Evolutionary conservation across 2,797 vertebrate species (phyloP), one percentile per base, ranked within the genome.

Genomic region (Premnoplex brunnescens): DNA sequence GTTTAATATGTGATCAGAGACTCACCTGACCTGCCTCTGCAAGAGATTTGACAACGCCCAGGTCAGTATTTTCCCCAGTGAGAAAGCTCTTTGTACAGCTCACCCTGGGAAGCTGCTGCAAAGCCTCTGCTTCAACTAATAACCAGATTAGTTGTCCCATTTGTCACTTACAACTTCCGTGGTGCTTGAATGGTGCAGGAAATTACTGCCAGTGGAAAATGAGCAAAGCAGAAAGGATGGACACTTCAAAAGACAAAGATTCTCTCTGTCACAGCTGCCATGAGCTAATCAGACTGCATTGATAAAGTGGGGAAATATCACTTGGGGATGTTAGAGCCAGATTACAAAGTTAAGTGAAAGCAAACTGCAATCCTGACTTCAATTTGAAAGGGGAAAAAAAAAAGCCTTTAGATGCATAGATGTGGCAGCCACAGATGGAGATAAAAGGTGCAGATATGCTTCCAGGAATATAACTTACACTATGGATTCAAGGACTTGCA

Each of bases 11-110:
- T 66, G 82, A 83, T 81, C 71, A 75, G 87, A 92, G 82, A 10
- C 73, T 92, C 82, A 84, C 91, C 91, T 95, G 72, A 85, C 79
- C 85, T 86, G 82, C 69, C 85, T 88, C 62, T 91, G 91, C 82
- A 88, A 68, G 82, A 30, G 39, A 5, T 66, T 36, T 77, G 79
- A 12, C 89, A 62, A 59, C 1, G 0, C 62, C 87, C 87, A 88
- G 95, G 87, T 84, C 87, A 91, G 73, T 58, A 37, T 55, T 93
- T 72, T 62, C 44, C 74, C 49, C 54, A 4, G 75, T 17, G 75
- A n/a, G 72, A 51, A 87, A 79, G 46, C 41, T 80, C 54, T 87
- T 66, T 58, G 64, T 72, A 6, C 62, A 59, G 73, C 88, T 93
- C n/a, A 27, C 86, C 88, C 81, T 46, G 79, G 81, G 81, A 85